Evolutionary conservation across 2,113 vertebrate genomes (phyloP), one percentile per base, ranked within the genome.

Genomic region (Salvelinus fontinalis): DNA sequence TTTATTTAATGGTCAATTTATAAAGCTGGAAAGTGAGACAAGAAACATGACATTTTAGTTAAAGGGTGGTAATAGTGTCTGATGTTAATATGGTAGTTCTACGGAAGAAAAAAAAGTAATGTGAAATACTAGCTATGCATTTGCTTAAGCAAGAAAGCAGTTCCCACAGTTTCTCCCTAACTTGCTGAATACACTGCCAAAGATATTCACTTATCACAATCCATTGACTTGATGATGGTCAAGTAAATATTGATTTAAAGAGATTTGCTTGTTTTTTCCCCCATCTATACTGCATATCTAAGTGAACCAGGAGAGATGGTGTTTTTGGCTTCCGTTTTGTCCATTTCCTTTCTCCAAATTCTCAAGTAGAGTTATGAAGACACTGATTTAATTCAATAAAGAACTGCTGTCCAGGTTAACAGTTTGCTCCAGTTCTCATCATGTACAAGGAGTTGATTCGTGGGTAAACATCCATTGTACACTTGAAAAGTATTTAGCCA

Each of bases 301-400:
- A 29, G 26, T 44, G 39, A 44, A 44, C 39, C 39, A 11, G 39
- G 39, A 11, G 9, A 44, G 39, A 3, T 44, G 9, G 39, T 70
- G n/a, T 44, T 51, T 44, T 51, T 71, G 49, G 13, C 8, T 24
- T 64, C 14, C 26, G 51, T 31, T 73, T 48, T 48, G 20, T 70
- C 34, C 3, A 5, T 5, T 29, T 67, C 26, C 26, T 67, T 27
- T 67, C 14, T 70, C 22, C 68, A 70, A 70, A 26, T 70, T 24
- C 68, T 70, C 68, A 70, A 44, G 68, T 70, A 70, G 68, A 70
- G 34, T 70, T 70, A 51, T 26, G n/a, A 44, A 49, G 68, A 69
- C 67, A 69, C 62, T 64, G 62, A 64, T 64, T 64, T 31, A 27
- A 31, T 31, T 7, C 13, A 18, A 68, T 39, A 34, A 8, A 68